Conservation (phyloP, 2,113 vertebrate genomes). For the Dendropsophus ebraccatus region DNA sequence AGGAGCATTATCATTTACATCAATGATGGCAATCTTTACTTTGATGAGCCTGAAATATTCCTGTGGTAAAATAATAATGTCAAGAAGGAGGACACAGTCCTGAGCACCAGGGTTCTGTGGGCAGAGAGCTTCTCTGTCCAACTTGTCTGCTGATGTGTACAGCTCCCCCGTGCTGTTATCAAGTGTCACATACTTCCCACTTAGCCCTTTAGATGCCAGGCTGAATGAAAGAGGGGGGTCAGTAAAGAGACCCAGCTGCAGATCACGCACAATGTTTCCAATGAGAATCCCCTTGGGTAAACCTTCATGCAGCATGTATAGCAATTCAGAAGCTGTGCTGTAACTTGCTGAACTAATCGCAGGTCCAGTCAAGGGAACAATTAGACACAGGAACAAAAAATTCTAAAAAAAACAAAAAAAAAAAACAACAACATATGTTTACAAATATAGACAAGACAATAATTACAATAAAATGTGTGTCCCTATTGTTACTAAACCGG, state of each 20-base stretch:
- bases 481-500: too few relatives aligned
- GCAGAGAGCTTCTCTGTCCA: slow-evolving; percentile 90
- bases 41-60: slow-evolving; percentile 94
- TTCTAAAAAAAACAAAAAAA: slow-evolving; percentile 62
- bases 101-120: slow-evolving; percentile 70
- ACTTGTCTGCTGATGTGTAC: slow-evolving; percentile 84
- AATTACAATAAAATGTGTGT: background rate
- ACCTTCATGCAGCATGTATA: slow-evolving; percentile 95
- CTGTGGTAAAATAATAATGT: slow-evolving; percentile 92
- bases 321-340: slow-evolving; percentile 87
- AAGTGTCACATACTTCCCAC: slow-evolving; percentile 85
- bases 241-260: slow-evolving; percentile 76
- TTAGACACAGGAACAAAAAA: slow-evolving; percentile 78
- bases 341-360: slow-evolving; percentile 88
- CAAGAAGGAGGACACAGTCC: slow-evolving; percentile 85
- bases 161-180: slow-evolving; percentile 88
- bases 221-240: slow-evolving; percentile 86
- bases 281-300: slow-evolving; percentile 88
- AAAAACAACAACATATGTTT: slow-evolving; percentile 45
- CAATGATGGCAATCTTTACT: slow-evolving; percentile 89
- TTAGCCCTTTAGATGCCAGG: slow-evolving; percentile 82
- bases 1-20: slow-evolving; percentile 92
- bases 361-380: slow-evolving; percentile 81
- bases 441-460: background rate
- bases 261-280: slow-evolving; percentile 86